These are phyloP conservation scores for Eidolon helvum DNA, from an alignment of 2,113 vertebrate genomes.

Conservation along the genomic window DNA sequence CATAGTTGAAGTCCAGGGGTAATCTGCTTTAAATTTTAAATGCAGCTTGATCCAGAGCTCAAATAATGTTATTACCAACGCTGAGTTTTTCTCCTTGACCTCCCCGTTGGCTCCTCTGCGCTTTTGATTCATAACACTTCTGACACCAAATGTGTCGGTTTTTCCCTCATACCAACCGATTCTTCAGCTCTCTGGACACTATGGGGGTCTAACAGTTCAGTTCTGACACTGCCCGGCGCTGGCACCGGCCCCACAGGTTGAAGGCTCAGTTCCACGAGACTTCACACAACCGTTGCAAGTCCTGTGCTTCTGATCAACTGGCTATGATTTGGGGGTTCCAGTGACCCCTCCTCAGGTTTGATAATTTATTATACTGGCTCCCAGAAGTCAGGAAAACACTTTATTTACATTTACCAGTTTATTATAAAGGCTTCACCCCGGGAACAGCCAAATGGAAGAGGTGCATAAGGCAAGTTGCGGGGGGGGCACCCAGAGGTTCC, in stretches of 20 bases:
- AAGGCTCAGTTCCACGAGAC: neutral
- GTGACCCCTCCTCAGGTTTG: neutral
- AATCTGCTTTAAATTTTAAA: neutral
- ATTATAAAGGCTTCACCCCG: neutral
- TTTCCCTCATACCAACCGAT: neutral
- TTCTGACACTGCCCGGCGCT: neutral
- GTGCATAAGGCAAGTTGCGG: rapidly evolving
- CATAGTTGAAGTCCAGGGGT: neutral
- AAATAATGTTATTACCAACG: neutral
- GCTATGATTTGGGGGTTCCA: neutral
- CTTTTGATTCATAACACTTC: neutral
- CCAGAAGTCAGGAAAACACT: neutral
- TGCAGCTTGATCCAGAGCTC: neutral
- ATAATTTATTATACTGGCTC: neutral
- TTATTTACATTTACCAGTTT: neutral
- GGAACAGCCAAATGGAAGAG: neutral
- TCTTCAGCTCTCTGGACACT: neutral
- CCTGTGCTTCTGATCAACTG: neutral
- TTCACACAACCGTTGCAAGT: neutral
- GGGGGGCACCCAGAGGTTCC: neutral
- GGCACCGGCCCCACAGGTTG: neutral
- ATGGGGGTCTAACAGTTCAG: neutral
- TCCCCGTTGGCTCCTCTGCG: neutral
- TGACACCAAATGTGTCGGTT: neutral
- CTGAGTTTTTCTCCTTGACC: neutral